Percentiles rank a stretch among this genome's conserved stretches.
These are phyloP conservation scores for Artemia sp. DNA, from an alignment of 2,888 invertebrate genomes.

Conservation along the genomic window DNA sequence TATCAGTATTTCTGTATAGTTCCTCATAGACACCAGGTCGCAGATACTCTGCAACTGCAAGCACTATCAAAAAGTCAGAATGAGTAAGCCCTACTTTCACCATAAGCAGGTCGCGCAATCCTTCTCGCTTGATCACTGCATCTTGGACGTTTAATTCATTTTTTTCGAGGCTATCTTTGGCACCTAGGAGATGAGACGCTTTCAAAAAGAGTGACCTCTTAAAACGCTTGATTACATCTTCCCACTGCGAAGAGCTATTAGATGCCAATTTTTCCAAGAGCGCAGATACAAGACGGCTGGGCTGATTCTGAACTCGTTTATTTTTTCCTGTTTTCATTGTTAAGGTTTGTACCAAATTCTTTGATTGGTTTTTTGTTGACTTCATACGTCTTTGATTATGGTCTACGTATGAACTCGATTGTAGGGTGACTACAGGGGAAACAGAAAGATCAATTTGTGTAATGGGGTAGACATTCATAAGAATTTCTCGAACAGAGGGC, in stretches of 20 bases:
- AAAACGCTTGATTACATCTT: not conserved
- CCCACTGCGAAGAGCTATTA: not conserved
- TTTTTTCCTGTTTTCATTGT: not conserved
- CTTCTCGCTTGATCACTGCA: not conserved
- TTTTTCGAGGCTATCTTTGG: not conserved
- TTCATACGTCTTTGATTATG: not conserved
- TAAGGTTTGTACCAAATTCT: not conserved
- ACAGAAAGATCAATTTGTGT: not conserved
- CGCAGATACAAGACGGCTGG: conserved; percentile 3
- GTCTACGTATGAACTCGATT: conserved; percentile 3
- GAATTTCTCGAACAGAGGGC: not conserved
- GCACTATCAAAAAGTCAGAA: not conserved
- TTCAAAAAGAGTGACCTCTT: conserved; percentile 2
- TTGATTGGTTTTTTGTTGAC: not conserved
- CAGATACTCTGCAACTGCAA: not conserved
- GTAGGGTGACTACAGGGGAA: not conserved
- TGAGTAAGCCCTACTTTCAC: not conserved
- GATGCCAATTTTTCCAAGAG: conserved; percentile 3
- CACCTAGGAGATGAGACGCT: not conserved
- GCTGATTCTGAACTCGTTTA: conserved; percentile 1
- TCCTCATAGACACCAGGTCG: not conserved
- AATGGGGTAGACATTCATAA: not conserved
- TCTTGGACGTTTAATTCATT: conserved; percentile 4
- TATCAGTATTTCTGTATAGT: not conserved
- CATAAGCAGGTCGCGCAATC: conserved; percentile 4